Evolutionary conservation across 1,140 invertebrate species (phyloP), one percentile per base, ranked within the genome.

Genomic region (Semibalanus balanoides): DNA sequence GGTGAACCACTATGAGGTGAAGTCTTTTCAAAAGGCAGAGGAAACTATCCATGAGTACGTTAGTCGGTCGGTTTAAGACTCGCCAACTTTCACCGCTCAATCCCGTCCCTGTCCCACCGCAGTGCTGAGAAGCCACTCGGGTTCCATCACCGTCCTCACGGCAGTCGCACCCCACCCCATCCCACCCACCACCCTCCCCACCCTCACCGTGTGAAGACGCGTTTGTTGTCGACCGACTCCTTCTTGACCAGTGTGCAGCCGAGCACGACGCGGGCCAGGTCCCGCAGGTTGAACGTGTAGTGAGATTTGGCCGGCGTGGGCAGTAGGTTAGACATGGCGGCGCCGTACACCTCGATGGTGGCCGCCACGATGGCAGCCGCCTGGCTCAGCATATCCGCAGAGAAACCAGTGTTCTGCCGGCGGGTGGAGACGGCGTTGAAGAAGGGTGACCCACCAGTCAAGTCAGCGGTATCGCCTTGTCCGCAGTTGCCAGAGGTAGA

Each of bases 281-380:
- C 96, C 80, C 95, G 87, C 77, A 98, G 87, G 85, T 98, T 98
- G 83, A 98, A 98, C 0, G 96, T 86, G 83, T 98, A 97, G 84
- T 97, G 95, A 0, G 92, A 96, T 81, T 97, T 96, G 3, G 92
- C 86, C 0, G 87, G 87, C 0, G 94, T 97, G 14, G 96, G 95
- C 73, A 97, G 83, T 30, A 98, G 86, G 85, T 93, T 91, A 17
- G 85, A 80, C 79, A 93, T 88, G 78, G 93, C 92, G 80, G 90
- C 84, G 82, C 95, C 94, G 83, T 97, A 97, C 1, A 98, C 87
- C 75, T 91, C 88, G 71, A 98, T 84, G 7, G 95, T 97, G 0
- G 92, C 93, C 30, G 86, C 82, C 0, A 98, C 93, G 73, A 98
- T 88, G 84, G 97, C 90, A 90, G 74, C 96, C 93, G 80, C 92